Conservation (phyloP, 1,140 invertebrate species). For the Grapholita molesta region DNA sequence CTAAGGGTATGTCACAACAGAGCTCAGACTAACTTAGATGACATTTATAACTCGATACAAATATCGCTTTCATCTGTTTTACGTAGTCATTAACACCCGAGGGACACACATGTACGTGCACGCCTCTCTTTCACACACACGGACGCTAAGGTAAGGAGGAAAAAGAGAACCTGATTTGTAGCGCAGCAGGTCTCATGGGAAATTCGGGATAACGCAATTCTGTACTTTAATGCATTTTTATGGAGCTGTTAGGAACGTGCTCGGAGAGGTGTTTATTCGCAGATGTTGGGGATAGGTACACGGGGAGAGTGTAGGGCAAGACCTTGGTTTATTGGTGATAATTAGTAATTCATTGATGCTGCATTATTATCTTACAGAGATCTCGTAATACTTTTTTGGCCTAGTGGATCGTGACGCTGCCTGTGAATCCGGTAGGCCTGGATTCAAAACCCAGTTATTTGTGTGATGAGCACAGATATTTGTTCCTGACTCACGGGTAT, state of each 20-base stretch:
- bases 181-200: not conserved
- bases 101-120: not conserved
- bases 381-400: too few species aligned
- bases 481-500: too few species aligned
- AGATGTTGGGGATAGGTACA: not conserved
- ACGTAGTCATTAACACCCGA: not conserved
- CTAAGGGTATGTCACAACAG: too few species aligned
- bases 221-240: slow-evolving; percentile 12
- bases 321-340: too few species aligned
- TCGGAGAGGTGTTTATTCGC: not conserved
- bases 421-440: too few species aligned
- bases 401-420: too few species aligned
- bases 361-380: too few species aligned
- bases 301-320: too few species aligned
- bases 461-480: too few species aligned
- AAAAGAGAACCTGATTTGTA: not conserved
- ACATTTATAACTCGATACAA: not conserved
- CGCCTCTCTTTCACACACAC: not conserved
- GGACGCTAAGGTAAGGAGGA: not conserved
- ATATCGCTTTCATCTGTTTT: not conserved
- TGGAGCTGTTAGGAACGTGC: not conserved
- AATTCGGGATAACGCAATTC: slow-evolving; percentile 4
- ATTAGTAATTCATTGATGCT: too few species aligned
- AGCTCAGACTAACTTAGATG: not conserved
- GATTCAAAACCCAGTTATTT: too few species aligned